Conservation (phyloP, 2,113 vertebrate genomes). For the Lagopus leucura region DNA sequence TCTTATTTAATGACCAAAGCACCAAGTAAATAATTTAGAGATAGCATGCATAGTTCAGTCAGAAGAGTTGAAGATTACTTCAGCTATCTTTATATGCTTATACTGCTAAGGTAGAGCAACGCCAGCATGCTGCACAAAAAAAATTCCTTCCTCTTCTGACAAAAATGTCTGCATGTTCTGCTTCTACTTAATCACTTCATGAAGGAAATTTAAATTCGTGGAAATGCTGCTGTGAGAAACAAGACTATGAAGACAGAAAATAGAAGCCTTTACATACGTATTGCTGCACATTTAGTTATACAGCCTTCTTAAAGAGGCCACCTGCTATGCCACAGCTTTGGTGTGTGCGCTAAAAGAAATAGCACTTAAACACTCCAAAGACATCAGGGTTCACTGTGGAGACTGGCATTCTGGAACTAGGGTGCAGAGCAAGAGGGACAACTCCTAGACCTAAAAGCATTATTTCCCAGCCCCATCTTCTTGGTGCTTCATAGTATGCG, state of each 20-base stretch:
- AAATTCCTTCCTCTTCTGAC: background rate
- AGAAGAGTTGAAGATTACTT: background rate
- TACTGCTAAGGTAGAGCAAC: background rate
- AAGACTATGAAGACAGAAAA: background rate
- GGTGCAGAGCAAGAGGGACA: background rate
- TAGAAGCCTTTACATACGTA: background rate
- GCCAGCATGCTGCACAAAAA: rapidly evolving
- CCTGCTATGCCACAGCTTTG: rapidly evolving
- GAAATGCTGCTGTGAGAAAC: background rate
- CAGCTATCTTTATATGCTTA: background rate
- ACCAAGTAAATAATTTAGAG: background rate
- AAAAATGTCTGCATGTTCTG: background rate
- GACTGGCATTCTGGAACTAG: rapidly evolving
- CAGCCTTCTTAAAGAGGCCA: background rate
- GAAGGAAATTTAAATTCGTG: background rate
- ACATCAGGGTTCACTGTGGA: rapidly evolving
- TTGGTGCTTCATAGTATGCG: background rate
- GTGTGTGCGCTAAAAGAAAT: background rate
- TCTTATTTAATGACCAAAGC: background rate
- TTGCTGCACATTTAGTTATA: background rate
- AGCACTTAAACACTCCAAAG: background rate
- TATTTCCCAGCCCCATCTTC: background rate
- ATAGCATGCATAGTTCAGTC: background rate
- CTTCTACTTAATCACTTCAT: background rate
- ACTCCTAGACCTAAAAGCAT: rapidly evolving